These are phyloP conservation scores for Sitophilus oryzae DNA, from an alignment of 1,140 invertebrate genomes.

Conservation along the genomic window DNA sequence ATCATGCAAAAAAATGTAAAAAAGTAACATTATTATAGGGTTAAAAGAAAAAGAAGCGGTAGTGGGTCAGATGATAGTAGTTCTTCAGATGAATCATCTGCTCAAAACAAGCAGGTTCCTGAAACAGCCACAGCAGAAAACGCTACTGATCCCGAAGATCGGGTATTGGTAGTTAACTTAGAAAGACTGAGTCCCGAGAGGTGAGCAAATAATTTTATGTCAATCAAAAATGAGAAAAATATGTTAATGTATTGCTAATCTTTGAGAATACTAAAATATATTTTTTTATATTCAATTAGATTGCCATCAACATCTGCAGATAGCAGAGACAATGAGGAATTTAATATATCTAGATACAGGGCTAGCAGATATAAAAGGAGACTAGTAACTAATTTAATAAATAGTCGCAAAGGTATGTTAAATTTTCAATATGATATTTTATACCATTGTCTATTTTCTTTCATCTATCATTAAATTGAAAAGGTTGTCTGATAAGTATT, in stretches of 20 bases:
- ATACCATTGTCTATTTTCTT: too few species aligned
- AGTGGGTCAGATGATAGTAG: conserved; percentile 1
- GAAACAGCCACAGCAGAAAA: not conserved
- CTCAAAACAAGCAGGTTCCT: not conserved
- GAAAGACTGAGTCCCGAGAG: conserved; percentile 19
- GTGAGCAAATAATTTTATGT: too few species aligned
- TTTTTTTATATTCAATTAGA: not conserved
- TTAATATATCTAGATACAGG: not conserved
- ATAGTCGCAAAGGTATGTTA: not conserved
- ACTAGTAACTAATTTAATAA: not conserved
- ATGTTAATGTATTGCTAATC: too few species aligned
- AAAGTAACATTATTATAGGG: too few species aligned
- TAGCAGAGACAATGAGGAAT: not conserved
- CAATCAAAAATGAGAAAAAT: too few species aligned
- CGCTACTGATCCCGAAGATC: not conserved
- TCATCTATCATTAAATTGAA: too few species aligned
- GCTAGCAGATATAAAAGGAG: conserved; percentile 1
- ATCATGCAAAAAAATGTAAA: too few species aligned
- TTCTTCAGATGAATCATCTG: conserved; percentile 14
- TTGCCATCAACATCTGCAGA: not conserved
- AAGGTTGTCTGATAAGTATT: too few species aligned
- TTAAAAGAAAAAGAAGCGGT: conserved; percentile 11
- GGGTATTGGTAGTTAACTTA: conserved; percentile 17
- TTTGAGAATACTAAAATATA: too few species aligned
- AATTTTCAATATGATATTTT: not conserved